Evolutionary conservation across 2,797 vertebrate genomes (phyloP).

Genomic region (Leptatherina wallacei): DNA sequence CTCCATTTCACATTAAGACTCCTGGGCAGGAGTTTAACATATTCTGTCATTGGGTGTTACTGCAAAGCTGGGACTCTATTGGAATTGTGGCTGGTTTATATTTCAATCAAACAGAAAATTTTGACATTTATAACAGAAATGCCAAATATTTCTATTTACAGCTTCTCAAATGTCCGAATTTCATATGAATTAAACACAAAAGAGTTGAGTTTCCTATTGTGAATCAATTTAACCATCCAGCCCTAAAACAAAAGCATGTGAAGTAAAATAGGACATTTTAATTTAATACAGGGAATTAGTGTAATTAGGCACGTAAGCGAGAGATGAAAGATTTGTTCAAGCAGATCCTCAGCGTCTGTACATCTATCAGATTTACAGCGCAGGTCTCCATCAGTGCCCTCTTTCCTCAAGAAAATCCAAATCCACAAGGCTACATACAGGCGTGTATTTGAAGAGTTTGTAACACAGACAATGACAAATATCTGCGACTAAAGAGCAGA

Average conservation of each 20-base stretch:
- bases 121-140: neutral
- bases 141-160: neutral
- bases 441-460: neutral
- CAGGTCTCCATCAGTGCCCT: neutral
- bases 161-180: conserved; percentile 6
- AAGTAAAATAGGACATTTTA: neutral
- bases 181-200: neutral
- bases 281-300: no score
- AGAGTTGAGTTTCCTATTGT: neutral
- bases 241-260: neutral
- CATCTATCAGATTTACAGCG: neutral
- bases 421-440: neutral
- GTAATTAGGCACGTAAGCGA: neutral
- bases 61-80: neutral
- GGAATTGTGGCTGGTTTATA: neutral
- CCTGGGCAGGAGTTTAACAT: neutral
- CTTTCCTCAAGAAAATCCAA: neutral
- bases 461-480: conserved; percentile 2
- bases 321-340: neutral
- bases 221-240: neutral
- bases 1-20: conserved; percentile 26
- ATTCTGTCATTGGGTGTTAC: neutral
- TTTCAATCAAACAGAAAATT: neutral
- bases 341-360: neutral
- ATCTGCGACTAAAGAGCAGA: conserved; percentile 18